Evolutionary conservation across 2,113 vertebrate genomes (phyloP).

Genomic region (Chaenogobius annularis): DNA sequence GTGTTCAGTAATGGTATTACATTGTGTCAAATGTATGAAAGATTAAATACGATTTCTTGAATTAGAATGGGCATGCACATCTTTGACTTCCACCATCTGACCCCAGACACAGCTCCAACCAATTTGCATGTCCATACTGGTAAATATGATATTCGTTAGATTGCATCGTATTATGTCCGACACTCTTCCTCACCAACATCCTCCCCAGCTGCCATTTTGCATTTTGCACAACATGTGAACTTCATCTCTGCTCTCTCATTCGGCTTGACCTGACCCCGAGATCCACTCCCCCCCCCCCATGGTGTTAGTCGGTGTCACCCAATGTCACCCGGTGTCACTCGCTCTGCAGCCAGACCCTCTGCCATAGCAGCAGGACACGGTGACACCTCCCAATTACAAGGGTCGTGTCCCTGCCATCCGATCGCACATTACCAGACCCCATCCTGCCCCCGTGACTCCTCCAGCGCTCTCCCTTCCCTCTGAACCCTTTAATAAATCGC

Average conservation of each 20-base stretch:
- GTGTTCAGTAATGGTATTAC: too few relatives aligned
- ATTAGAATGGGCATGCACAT: too few relatives aligned
- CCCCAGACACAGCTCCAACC: too few relatives aligned
- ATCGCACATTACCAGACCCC: slow-evolving; percentile 63
- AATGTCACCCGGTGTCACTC: slow-evolving; percentile 44
- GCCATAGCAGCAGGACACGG: slow-evolving; percentile 65
- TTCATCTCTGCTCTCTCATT: slow-evolving; percentile 46
- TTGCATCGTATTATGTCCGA: not conserved
- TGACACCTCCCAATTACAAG: slow-evolving; percentile 65
- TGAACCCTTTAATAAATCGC: slow-evolving; percentile 27
- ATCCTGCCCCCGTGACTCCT: slow-evolving; percentile 39
- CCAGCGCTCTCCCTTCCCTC: slow-evolving; percentile 36
- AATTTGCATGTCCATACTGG: too few relatives aligned
- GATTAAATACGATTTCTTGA: too few relatives aligned
- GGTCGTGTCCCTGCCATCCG: slow-evolving; percentile 63
- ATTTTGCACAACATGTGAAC: slow-evolving; percentile 48
- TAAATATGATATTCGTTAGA: too few relatives aligned
- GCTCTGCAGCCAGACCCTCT: slow-evolving; percentile 47
- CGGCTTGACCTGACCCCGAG: slow-evolving; percentile 43
- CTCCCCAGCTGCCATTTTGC: slow-evolving; percentile 22
- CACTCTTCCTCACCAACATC: not conserved
- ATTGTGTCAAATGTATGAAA: too few relatives aligned
- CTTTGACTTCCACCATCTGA: too few relatives aligned
- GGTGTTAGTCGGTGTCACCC: slow-evolving; percentile 46
- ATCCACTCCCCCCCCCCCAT: slow-evolving; percentile 8